These are phyloP conservation scores for Gymnorhina tibicen DNA, from an alignment of 2,113 vertebrate genomes.

Conservation along the genomic window DNA sequence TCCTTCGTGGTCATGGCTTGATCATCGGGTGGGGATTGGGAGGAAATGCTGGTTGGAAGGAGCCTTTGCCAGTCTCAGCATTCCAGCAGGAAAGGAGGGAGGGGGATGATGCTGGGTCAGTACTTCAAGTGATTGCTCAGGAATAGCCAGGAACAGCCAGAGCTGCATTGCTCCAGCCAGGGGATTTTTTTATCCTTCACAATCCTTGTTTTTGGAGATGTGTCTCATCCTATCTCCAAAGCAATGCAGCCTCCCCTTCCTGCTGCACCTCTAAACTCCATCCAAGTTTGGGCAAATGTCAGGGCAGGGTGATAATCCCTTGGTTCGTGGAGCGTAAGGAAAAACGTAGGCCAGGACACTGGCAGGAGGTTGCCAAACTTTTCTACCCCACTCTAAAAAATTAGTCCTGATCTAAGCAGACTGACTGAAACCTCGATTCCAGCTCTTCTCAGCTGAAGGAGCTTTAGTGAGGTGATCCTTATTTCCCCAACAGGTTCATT, in stretches of 20 bases:
- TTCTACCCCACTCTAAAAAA: background rate
- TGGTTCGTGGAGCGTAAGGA: background rate
- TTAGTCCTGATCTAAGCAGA: background rate
- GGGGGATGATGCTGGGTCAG: background rate
- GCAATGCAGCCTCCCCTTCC: background rate
- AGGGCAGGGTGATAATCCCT: background rate
- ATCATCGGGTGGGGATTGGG: background rate
- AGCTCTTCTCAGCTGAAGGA: background rate
- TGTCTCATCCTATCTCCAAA: background rate
- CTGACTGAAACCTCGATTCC: background rate
- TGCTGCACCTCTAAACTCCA: background rate
- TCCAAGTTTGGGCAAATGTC: accelerated
- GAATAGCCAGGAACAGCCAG: background rate
- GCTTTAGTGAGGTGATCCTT: background rate
- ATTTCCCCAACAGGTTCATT: background rate
- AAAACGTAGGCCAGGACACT: background rate
- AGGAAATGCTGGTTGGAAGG: background rate
- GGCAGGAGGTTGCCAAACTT: background rate
- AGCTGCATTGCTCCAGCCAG: background rate
- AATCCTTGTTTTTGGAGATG: background rate
- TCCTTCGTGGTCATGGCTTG: background rate
- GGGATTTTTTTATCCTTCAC: background rate
- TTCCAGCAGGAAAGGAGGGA: background rate
- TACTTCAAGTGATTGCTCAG: background rate
- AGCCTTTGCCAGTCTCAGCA: background rate